Base-by-base conservation (phyloP, 1,140 invertebrate species). In the Drosophila kurseongensis region DNA sequence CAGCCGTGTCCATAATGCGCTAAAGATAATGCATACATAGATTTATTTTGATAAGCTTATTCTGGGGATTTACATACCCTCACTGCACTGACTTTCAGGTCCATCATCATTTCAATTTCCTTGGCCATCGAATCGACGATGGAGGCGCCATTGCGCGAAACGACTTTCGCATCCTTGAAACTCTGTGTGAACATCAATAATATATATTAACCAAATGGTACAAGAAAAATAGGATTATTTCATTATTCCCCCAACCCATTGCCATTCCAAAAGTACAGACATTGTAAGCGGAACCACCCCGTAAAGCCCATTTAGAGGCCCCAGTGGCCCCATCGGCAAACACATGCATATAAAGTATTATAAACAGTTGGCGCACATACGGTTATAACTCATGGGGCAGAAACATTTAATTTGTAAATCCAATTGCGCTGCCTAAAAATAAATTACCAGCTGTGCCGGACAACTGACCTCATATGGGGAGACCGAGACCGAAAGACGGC, bases 1-100 rank as follows among this genome's bases (percentile, higher is more conserved):
- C 96, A 0, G 96, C 96, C 7, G 96, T 95, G 85, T 97, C 96
- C 93, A 97, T 96, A 73, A 97, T 97, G 80, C 96, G 93, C 95
- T 96, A 3, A 10, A 29, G 1, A 29, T 16, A 38, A 4, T 9
- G n/a, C 0, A 1, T 32, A 3, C 3, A 36, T 58, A 56, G 27
- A 13, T 41, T 5, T 5, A 5, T 14, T 3, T 2, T 8, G 6
- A n/a, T 2, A 7, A 9, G 16, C 12, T 40, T 82, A 12, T 23
- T 23, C 2, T 6, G 6, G 7, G 29, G 29, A 8, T 32, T 0
- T 32, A 35, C 88, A 91, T 93, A 96, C 95, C 93, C 95, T 95
- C 14, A 97, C 96, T 12, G 97, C 96, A 68, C 96, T 96, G 62
- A 97, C 95, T 93, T 97, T 97, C 4, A 96, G 94, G 63, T 96